Base-by-base conservation (phyloP, 2,113 vertebrate genomes). In the Tupaia tana region DNA sequence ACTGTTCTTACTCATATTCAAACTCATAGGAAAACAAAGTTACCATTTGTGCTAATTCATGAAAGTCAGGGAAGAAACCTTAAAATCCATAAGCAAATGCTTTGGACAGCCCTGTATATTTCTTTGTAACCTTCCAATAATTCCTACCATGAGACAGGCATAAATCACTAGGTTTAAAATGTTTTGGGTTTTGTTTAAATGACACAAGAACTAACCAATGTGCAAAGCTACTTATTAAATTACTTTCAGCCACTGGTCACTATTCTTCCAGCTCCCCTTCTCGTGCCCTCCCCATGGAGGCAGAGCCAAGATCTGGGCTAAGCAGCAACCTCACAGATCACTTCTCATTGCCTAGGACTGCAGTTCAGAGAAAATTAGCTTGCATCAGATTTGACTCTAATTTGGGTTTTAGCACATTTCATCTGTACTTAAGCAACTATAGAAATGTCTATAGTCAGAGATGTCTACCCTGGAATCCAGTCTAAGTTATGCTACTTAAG, bases 321-420 rank as follows among this genome's bases (percentile, higher is more conserved):
- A 91, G 92, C 93, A 96, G 75, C 90, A 97, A 96, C 97, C 96
- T 94, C 93, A 86, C 92, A 97, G 94, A 97, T 95, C 96, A 95
- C 86, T 97, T 98, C 95, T 97, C 96, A 95, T 84, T 91, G 95
- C 90, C 90, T 29, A 19, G 81, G 93, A 97, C 27, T 96, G 89
- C 93, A 96, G 75, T 25, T 92, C 93, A 94, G n/a, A 91, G 82
- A 83, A 97, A 98, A 98, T 94, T 94, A 96, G 86, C 90, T 98
- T 89, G 78, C 70, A 97, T 98, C 96, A 96, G 92, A 96, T 97
- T 97, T 98, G 94, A 98, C 93, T 97, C 96, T 98, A 98, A 98
- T 98, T 98, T 98, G 94, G 83, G 86, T 95, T 97, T 98, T 89
- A 97, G 96, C 95, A 97, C 75, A 71, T 96, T 97, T 98, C 96